A percentile compares a stretch with the other conserved stretches of the same genome.
phyloP scores from a whole-genome alignment of 2,797 vertebrate genomes.

The Coregonus ussuriensis region DNA sequence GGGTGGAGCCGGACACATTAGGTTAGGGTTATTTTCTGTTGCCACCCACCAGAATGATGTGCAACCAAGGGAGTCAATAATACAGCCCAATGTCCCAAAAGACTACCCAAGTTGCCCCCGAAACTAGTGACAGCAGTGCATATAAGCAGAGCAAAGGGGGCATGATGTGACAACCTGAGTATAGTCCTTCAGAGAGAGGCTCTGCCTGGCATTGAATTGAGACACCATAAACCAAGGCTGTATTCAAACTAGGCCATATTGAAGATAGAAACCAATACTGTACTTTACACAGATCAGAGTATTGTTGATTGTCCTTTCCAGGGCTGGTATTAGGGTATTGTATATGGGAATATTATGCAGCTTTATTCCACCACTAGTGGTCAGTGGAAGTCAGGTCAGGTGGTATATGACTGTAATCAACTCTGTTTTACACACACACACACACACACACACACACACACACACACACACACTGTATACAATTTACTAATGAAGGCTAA shows the following conservation, averaged over 20 bases:
- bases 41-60: too few relatives aligned
- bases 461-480: background rate
- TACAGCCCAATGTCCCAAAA: too few relatives aligned
- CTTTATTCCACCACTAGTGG: conserved; percentile 7
- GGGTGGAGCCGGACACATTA: too few relatives aligned
- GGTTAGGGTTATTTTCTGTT: too few relatives aligned
- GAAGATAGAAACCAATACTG: background rate
- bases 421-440: conserved; percentile 17
- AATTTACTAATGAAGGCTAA: conserved; percentile 92
- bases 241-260: background rate
- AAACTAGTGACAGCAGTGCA: background rate
- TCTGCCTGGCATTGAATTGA: too few relatives aligned
- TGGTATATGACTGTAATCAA: conserved; percentile 32
- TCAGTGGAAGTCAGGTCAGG: conserved; percentile 26
- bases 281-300: background rate
- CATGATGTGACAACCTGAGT: background rate
- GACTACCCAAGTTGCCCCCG: too few relatives aligned
- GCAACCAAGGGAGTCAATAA: too few relatives aligned
- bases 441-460: background rate
- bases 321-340: background rate
- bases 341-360: background rate
- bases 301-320: background rate
- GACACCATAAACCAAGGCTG: too few relatives aligned
- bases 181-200: background rate
- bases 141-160: background rate